phyloP scores from a whole-genome alignment of 2,888 invertebrate species.

The Stenchaetothrips biformis region DNA sequence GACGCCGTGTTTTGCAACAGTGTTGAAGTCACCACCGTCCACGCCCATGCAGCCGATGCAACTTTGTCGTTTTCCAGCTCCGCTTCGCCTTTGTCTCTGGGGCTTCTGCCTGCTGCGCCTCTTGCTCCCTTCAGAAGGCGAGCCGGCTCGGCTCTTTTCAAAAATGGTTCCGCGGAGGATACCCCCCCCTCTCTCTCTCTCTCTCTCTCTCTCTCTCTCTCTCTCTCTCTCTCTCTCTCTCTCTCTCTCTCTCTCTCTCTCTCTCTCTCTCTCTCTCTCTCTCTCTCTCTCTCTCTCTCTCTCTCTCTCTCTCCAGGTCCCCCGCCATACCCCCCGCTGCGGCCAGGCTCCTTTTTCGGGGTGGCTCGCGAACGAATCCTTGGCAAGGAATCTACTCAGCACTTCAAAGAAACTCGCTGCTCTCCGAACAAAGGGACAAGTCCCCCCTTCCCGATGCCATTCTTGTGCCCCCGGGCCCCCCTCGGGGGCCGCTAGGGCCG shows the following conservation, averaged over 20 bases:
- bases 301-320: background rate
- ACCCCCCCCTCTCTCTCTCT: no score
- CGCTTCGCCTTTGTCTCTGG: no score
- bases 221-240: background rate
- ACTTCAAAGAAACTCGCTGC: background rate
- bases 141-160: no score
- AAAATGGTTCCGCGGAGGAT: no score
- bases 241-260: background rate
- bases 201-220: no score
- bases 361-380: background rate
- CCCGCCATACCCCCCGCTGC: background rate
- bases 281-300: background rate
- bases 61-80: no score
- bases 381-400: constrained; percentile 9
- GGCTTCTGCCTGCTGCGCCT: no score
- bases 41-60: no score
- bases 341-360: background rate
- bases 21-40: no score
- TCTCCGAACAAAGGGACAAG: constrained; percentile 1
- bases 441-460: background rate
- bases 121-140: no score
- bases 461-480: background rate
- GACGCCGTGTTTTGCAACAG: no score
- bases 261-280: background rate
- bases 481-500: background rate